Conservation (phyloP, 2,113 vertebrate species). For the Brachionichthys hirsutus region DNA sequence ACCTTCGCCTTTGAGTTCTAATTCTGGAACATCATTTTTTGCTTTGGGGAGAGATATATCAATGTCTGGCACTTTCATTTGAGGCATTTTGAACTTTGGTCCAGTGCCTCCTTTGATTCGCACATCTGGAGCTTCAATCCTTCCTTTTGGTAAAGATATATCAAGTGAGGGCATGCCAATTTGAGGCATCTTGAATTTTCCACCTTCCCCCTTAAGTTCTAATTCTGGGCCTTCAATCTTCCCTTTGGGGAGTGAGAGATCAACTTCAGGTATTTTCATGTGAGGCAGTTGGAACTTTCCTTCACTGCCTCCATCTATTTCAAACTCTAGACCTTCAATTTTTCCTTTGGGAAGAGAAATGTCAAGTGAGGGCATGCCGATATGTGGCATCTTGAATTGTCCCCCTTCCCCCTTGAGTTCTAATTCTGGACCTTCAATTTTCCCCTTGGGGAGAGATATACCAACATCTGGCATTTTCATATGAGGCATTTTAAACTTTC, state of each 20-base stretch:
- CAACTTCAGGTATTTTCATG: slow-evolving; percentile 30
- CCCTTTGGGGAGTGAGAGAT: slow-evolving; percentile 31
- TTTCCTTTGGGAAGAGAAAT: slow-evolving; percentile 56
- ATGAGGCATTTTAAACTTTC: slow-evolving; percentile 55
- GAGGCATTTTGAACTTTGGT: not conserved
- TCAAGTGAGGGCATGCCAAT: slow-evolving; percentile 35
- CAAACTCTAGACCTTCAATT: slow-evolving; percentile 38
- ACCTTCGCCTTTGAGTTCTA: not conserved
- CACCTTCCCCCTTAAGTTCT: slow-evolving; percentile 21
- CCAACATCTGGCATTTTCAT: slow-evolving; percentile 35
- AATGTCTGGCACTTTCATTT: slow-evolving; percentile 59
- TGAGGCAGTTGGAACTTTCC: slow-evolving; percentile 57
- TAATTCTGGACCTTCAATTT: slow-evolving; percentile 28
- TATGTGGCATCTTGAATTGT: slow-evolving; percentile 61
- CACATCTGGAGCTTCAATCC: slow-evolving; percentile 35
- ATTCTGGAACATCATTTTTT: slow-evolving; percentile 32
- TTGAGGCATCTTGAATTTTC: slow-evolving; percentile 63
- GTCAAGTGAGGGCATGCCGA: slow-evolving; percentile 69
- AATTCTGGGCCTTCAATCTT: slow-evolving; percentile 27
- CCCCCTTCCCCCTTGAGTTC: slow-evolving; percentile 29
- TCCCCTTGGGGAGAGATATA: slow-evolving; percentile 30
- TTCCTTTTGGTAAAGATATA: slow-evolving; percentile 55
- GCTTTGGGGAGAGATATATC: slow-evolving; percentile 54
- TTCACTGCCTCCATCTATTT: slow-evolving; percentile 32
- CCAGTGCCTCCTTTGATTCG: slow-evolving; percentile 2